Evolutionary conservation across 2,113 vertebrate genomes (phyloP).

Genomic region (Apistogramma diplotaenia): DNA sequence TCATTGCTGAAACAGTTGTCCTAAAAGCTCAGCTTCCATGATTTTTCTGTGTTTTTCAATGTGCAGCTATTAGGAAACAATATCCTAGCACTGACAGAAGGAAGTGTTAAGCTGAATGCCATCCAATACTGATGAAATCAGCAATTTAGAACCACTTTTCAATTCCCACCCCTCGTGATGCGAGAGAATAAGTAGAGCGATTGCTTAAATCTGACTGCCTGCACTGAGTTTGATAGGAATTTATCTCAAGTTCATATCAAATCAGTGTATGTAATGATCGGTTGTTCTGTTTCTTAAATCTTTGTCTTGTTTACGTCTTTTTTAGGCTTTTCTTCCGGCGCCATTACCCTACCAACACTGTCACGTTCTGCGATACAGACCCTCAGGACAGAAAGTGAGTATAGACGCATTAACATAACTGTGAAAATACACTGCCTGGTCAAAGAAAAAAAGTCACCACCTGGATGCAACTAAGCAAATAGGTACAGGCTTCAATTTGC

Average conservation of each 20-base stretch:
- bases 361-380: conserved; percentile 95
- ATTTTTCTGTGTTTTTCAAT: neutral
- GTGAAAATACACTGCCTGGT: too few relatives aligned
- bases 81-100: neutral
- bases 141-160: neutral
- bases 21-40: neutral
- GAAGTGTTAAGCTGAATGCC: too few relatives aligned
- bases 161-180: rapidly evolving
- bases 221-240: neutral
- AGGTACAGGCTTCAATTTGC: too few relatives aligned
- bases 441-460: too few relatives aligned
- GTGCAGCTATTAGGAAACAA: neutral
- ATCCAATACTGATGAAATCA: neutral
- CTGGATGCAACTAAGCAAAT: too few relatives aligned
- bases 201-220: neutral
- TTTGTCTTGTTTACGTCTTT: neutral
- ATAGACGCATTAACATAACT: neutral
- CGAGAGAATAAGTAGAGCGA: neutral
- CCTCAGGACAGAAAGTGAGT: conserved; percentile 98
- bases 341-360: conserved; percentile 91
- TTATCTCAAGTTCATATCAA: neutral
- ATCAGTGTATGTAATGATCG: neutral
- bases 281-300: neutral
- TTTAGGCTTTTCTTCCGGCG: conserved; percentile 93
- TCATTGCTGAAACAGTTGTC: neutral